phyloP scores from a whole-genome alignment of 2,888 invertebrate species.

The Choristoneura rosaceana region DNA sequence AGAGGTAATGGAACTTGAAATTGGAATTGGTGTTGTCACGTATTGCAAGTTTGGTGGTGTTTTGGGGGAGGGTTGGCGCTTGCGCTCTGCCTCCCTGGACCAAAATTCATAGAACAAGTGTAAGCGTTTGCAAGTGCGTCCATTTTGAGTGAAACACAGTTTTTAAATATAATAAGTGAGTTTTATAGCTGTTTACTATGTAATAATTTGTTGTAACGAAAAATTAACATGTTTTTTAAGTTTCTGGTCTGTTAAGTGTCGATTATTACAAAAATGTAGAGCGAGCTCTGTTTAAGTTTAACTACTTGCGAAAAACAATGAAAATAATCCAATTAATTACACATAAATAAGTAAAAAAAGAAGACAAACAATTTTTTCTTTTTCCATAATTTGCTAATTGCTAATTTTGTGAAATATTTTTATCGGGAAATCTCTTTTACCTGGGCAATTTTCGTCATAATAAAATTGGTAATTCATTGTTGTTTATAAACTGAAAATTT shows the following conservation, averaged over 20 bases:
- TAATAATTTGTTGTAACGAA: background rate
- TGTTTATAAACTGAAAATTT: too few relatives aligned
- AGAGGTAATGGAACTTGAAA: conserved; percentile 53
- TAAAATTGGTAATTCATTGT: too few relatives aligned
- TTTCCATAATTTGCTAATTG: background rate
- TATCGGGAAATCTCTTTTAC: too few relatives aligned
- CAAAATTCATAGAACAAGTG: conserved; percentile 71
- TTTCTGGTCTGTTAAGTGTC: background rate
- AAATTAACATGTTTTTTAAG: background rate
- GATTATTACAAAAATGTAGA: background rate
- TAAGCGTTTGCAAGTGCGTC: conserved; percentile 71
- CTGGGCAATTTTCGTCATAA: too few relatives aligned
- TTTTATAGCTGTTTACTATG: conserved; percentile 46
- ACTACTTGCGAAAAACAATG: background rate
- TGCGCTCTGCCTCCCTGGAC: conserved; percentile 78
- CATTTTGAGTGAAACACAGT: conserved; percentile 62
- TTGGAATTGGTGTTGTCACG: background rate
- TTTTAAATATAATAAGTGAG: conserved; percentile 68
- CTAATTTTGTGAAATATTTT: too few relatives aligned
- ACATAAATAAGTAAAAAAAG: background rate
- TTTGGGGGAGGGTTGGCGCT: conserved; percentile 63
- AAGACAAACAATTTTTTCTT: background rate
- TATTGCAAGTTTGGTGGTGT: conserved; percentile 53
- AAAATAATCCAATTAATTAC: background rate
- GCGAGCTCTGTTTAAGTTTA: background rate